Conservation (phyloP, 2,888 invertebrate species). For the Caenorhabditis sp. region DNA sequence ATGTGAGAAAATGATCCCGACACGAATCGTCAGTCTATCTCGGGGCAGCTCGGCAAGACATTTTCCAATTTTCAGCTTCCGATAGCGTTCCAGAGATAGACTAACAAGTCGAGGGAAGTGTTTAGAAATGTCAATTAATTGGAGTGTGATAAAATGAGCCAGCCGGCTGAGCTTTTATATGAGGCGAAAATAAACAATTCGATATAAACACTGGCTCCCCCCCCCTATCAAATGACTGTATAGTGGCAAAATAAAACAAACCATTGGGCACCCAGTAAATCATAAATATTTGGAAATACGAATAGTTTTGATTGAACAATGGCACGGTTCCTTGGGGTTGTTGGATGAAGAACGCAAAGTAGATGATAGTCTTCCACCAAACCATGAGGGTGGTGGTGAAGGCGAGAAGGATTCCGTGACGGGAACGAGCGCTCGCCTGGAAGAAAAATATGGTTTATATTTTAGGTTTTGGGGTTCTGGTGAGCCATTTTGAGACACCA, state of each 20-base stretch:
- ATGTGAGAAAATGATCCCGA: not conserved
- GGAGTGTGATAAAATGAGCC: too few relatives aligned
- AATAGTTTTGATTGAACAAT: slow-evolving; percentile 29
- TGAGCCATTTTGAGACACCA: too few relatives aligned
- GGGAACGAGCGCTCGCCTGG: slow-evolving; percentile 47
- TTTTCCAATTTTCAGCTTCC: not conserved
- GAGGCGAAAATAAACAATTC: not conserved
- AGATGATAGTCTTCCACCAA: slow-evolving; percentile 64
- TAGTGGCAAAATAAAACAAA: slow-evolving; percentile 11
- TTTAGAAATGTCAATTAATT: too few relatives aligned
- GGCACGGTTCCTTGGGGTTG: slow-evolving; percentile 39
- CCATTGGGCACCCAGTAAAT: slow-evolving; percentile 43
- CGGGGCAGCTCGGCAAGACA: slow-evolving; percentile 35
- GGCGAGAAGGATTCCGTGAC: slow-evolving; percentile 54
- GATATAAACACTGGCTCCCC: not conserved
- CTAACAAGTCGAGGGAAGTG: slow-evolving; percentile 8
- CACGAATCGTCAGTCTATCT: slow-evolving; percentile 21
- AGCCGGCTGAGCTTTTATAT: too few relatives aligned
- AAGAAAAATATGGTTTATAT: not conserved
- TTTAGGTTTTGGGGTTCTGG: too few relatives aligned
- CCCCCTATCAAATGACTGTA: not conserved
- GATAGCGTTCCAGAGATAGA: slow-evolving; percentile 33
- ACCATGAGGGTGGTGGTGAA: slow-evolving; percentile 61
- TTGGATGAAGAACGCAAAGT: slow-evolving; percentile 54
- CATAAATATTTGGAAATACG: slow-evolving; percentile 26